Base-by-base conservation (phyloP, 2,888 invertebrate genomes). In the Lampropteryx suffumata region DNA sequence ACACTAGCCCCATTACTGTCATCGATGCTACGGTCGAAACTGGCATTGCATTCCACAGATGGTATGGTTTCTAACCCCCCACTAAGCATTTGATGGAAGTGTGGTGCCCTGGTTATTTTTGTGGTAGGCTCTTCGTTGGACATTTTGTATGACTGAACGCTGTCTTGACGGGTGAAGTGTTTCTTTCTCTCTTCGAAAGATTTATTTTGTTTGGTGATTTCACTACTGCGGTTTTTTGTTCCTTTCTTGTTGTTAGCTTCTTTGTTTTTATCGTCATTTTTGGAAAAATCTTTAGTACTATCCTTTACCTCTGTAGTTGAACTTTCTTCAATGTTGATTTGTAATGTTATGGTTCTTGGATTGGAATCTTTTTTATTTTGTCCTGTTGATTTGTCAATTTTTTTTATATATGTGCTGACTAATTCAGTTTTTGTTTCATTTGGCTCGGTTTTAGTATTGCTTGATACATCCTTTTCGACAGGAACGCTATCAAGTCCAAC, bases 31-130 rank as follows among this genome's bases (percentile, higher is more conserved):
- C 35, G 30, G 12, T 46, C 51, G 17, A 46, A 11, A 29, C 36
- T 45, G 8, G 37, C 51, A n/a, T 32, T 37, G 13, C 37, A 13
- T 14, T 52, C 52, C n/a, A 39, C 42, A 44, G 88, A 90, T 61
- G 84, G 88, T 68, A 88, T 89, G 75, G 86, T 84, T 58, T 84
- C 89, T 82, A 89, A 61, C 33, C 32, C 83, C 35, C 35, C 83
- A 58, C 85, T 83, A 68, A 81, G 78, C 64, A 82, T 69, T 57
- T 81, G 80, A 68, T 86, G 85, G 59, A 84, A 77, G 63, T 82
- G 77, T 56, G 82, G 81, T 54, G 73, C 61, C 58, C 63, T 69
- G 59, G 73, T 76, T 71, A 74, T 61, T 67, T 76, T 74, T 52
- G 60, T 57, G 67, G 76, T 78, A 76, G 69, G 49, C 6, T 24